phyloP scores from a whole-genome alignment of 35 echinoderm and acorn worm genomes.

The Eucidaris tribuloides region DNA sequence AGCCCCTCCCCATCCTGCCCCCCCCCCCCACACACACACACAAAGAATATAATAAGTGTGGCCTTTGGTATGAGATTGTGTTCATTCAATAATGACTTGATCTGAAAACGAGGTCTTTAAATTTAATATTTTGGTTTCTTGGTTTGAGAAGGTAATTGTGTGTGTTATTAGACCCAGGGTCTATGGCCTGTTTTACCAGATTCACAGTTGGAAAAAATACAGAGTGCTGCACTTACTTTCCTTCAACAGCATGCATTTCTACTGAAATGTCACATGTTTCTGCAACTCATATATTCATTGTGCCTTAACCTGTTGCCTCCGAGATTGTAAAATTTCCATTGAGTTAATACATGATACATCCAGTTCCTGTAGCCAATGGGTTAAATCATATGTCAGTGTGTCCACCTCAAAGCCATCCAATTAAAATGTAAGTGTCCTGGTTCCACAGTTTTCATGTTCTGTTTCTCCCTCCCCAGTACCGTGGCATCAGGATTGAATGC shows the following conservation, averaged over 20 bases:
- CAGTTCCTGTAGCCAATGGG: not conserved
- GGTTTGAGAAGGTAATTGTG: too few species aligned
- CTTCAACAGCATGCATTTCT: too few species aligned
- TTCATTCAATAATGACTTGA: not conserved
- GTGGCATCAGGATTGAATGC: conserved; percentile 88
- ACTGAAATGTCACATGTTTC: too few species aligned
- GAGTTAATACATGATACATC: too few species aligned
- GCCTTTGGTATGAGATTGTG: not conserved
- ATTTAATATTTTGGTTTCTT: not conserved
- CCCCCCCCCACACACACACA: not conserved
- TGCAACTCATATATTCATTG: too few species aligned
- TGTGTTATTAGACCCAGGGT: too few species aligned
- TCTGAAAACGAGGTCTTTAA: not conserved
- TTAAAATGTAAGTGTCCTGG: not conserved
- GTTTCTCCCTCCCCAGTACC: conserved; percentile 47
- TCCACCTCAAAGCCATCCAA: not conserved
- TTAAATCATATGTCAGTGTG: not conserved
- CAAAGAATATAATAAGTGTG: not conserved
- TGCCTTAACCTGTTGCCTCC: too few species aligned
- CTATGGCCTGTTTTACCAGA: too few species aligned
- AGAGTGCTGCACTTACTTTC: too few species aligned
- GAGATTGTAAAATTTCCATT: too few species aligned
- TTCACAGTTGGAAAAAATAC: too few species aligned
- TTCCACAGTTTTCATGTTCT: not conserved
- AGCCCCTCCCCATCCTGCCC: not conserved